phyloP scores from a whole-genome alignment of 1,140 invertebrate genomes.

The Muscidifurax raptorellus region DNA sequence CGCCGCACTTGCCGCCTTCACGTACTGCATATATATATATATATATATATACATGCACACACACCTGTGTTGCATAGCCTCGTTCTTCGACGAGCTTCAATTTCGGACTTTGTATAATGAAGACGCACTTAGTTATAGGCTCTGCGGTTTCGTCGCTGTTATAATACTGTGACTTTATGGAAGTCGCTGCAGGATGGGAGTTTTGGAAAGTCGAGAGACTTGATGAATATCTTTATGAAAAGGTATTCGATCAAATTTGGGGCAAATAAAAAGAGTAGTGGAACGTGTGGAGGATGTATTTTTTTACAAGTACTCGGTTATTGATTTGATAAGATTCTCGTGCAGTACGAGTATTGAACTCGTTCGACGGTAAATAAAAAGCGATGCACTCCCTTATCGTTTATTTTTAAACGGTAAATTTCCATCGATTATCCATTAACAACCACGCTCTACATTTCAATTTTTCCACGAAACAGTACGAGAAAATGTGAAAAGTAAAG shows the following conservation, averaged over 20 bases:
- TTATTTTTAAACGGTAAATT: no score
- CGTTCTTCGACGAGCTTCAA: neutral
- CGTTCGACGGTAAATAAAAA: no score
- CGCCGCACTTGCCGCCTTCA: neutral
- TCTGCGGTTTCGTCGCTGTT: neutral
- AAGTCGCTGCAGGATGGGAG: neutral
- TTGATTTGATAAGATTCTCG: no score
- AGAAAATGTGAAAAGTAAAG: neutral
- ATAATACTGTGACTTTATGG: neutral
- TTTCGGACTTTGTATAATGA: constrained; percentile 16
- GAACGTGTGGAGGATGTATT: neutral
- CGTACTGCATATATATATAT: neutral
- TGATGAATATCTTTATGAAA: no score
- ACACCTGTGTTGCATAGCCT: neutral
- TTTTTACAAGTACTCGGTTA: no score
- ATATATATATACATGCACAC: no score
- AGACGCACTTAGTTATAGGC: constrained; percentile 1
- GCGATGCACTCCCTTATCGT: no score
- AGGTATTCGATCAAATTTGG: no score
- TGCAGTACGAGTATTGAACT: no score
- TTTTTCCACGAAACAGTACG: neutral
- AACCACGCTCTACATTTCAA: no score
- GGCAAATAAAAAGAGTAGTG: neutral
- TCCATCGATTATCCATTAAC: no score
- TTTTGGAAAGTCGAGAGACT: no score